Evolutionary conservation across 2,888 invertebrate species (phyloP), one percentile per base, ranked within the genome.

Genomic region (Chrysomela aeneicollis): DNA sequence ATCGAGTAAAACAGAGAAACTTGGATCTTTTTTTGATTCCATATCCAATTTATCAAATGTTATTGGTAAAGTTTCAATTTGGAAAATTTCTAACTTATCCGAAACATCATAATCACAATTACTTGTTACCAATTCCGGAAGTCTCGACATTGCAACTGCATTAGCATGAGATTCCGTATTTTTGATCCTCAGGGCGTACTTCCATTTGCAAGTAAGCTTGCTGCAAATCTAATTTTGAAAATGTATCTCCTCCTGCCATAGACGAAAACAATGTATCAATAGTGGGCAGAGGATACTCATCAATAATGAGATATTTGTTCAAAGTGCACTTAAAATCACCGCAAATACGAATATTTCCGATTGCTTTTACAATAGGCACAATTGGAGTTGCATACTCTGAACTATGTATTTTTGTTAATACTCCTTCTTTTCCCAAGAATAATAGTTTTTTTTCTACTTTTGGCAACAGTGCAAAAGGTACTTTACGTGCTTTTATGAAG

Each of bases 191-290:
- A 2, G 73, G 74, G 32, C 75, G 73, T 22, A 81, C 69, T 71
- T 77, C 76, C 21, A 80, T 49, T 62, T 82, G 79, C 64, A 79
- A 70, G 59, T 81, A 82, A 3, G 81, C 79, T 53, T 74, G 72
- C 1, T 63, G 60, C 15, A 80, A 69, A 69, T 80, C 78, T 42
- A 73, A 18, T 64, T 69, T 71, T 22, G 66, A 47, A 58, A 71
- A 73, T 21, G 51, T 49, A 74, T 77, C 26, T 61, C 70, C 71
- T 71, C 77, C 60, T 70, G 59, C 63, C 68, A 71, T 69, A 9
- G 49, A 42, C 10, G 70, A 17, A 53, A 75, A 73, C 15, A 74
- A 42, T 4, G 42, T 32, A 18, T 68, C 65, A 37, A 63, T 67
- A 1, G 65, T 65, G 6, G 65, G 63, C 55, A 69, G 30, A 37